Percentiles rank a stretch among this genome's conserved stretches.
These are phyloP conservation scores for Channa argus DNA, from an alignment of 2,113 vertebrate species.

Conservation along the genomic window DNA sequence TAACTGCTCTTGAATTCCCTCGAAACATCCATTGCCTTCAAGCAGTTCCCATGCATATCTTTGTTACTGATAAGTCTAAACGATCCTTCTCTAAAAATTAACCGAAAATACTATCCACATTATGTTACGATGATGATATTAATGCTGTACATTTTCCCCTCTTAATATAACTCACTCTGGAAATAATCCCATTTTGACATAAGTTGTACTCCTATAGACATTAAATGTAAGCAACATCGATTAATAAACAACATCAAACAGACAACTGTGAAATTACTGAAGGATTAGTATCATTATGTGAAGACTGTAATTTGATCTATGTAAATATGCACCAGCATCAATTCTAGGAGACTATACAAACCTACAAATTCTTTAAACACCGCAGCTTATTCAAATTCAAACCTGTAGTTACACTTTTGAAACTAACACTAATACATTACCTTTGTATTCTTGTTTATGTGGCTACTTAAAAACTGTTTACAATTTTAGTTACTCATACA, in stretches of 20 bases:
- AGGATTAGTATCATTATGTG: neutral
- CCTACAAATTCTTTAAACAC: neutral
- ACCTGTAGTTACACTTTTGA: neutral
- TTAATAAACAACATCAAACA: neutral
- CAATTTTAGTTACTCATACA: no score
- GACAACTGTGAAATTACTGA: conserved; percentile 10
- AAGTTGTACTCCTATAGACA: no score
- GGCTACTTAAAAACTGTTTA: no score
- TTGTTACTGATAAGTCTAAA: neutral
- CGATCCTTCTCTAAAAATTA: neutral
- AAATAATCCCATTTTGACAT: no score
- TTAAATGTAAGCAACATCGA: neutral
- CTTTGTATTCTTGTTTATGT: no score
- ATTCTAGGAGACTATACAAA: neutral
- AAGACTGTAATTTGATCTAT: neutral
- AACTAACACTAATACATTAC: no score
- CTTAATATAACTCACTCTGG: no score
- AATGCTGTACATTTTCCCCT: no score
- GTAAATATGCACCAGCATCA: neutral
- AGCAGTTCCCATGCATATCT: neutral
- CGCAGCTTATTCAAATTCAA: neutral
- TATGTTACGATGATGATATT: neutral
- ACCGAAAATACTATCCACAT: neutral
- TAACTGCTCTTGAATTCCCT: no score
- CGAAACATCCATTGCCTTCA: neutral